A percentile compares a stretch with the other conserved stretches of the same genome.
Evolutionary conservation across 2,113 vertebrate species (phyloP).

Genomic region (Orientallactaga bullata): DNA sequence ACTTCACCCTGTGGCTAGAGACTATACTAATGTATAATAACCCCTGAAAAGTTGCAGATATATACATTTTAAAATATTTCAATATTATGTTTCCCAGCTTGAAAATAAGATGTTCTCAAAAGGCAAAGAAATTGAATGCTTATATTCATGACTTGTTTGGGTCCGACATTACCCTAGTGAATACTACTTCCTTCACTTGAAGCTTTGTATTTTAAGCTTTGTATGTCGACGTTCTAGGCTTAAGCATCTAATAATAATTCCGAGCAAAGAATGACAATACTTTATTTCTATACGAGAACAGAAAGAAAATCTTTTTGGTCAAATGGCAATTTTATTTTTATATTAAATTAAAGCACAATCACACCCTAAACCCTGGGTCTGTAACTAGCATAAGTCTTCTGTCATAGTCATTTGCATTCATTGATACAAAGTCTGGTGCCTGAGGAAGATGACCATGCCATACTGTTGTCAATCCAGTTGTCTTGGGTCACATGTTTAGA

Average conservation of each 20-base stretch:
- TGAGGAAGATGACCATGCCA: not conserved
- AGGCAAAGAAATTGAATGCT: not conserved
- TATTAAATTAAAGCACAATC: not conserved
- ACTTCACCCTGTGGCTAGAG: not conserved
- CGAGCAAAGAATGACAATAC: not conserved
- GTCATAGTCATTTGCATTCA: rapidly evolving
- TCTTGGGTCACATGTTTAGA: not conserved
- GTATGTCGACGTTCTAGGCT: not conserved
- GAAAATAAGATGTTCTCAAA: conserved; percentile 14
- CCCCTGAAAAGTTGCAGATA: not conserved
- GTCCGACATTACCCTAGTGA: not conserved
- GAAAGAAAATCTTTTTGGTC: not conserved
- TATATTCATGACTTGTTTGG: not conserved
- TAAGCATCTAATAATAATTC: not conserved
- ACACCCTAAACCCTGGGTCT: not conserved
- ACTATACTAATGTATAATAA: not conserved
- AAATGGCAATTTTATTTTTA: not conserved
- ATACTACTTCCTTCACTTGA: not conserved
- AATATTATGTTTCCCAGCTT: not conserved
- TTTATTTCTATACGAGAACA: conserved; percentile 8
- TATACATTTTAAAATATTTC: not conserved
- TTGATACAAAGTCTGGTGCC: not conserved
- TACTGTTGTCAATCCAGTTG: not conserved
- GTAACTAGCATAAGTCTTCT: not conserved
- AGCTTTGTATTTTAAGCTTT: not conserved